Conservation (phyloP, 2,113 vertebrate species). For the Varanus salvator region DNA sequence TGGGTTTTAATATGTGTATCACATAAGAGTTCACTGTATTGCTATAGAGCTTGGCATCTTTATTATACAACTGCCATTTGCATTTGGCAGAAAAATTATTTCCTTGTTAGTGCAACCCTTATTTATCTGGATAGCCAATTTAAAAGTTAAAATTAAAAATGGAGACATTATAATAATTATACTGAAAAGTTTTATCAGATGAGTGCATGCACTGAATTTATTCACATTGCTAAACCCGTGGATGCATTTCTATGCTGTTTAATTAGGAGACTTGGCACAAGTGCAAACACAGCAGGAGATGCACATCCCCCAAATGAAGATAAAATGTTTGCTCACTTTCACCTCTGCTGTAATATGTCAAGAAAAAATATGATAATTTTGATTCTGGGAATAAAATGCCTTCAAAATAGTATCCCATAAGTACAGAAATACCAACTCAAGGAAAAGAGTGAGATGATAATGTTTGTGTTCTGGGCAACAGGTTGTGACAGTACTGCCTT, state of each 20-base stretch:
- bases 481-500: not conserved
- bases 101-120: constrained; percentile 19
- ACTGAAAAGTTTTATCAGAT: constrained; percentile 30
- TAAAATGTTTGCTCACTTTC: constrained; percentile 42
- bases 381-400: constrained; percentile 33
- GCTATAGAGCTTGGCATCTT: not conserved
- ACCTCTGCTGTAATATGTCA: constrained; percentile 11
- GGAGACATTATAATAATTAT: not conserved
- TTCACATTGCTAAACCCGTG: constrained; percentile 11
- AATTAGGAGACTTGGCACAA: constrained; percentile 25
- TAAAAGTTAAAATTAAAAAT: constrained; percentile 42
- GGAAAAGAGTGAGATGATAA: constrained; percentile 20
- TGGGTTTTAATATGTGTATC: not conserved
- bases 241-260: constrained; percentile 9
- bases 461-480: not conserved
- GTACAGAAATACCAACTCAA: constrained; percentile 18
- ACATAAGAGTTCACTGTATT: not conserved
- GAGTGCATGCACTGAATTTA: constrained; percentile 4
- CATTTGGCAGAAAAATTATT: not conserved
- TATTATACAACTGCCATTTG: not conserved
- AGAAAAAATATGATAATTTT: constrained; percentile 43
- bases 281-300: constrained; percentile 20
- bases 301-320: constrained; percentile 13
- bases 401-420: constrained; percentile 13
- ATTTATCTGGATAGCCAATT: not conserved